Evolutionary conservation across 2,113 vertebrate genomes (phyloP).

Genomic region (Microtus ochrogaster): DNA sequence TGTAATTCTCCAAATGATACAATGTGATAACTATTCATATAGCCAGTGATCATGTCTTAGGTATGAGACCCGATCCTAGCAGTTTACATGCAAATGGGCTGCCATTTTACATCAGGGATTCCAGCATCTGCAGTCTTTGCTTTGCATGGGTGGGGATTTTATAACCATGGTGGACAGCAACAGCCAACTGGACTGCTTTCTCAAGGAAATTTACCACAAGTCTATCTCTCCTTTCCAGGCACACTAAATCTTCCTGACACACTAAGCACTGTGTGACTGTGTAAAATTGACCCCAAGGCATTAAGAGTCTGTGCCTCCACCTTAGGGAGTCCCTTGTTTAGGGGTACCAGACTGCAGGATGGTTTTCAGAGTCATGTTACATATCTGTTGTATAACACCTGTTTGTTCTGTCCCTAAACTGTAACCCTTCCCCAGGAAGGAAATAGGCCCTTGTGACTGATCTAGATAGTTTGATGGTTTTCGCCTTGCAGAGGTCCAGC

Average conservation of each 20-base stretch:
- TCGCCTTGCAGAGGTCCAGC: neutral
- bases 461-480: neutral
- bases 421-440: neutral
- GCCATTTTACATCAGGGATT: neutral
- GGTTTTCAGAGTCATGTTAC: neutral
- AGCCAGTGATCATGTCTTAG: neutral
- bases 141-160: neutral
- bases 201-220: neutral
- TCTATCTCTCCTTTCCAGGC: neutral
- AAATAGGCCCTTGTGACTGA: neutral
- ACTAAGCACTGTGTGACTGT: neutral
- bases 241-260: neutral
- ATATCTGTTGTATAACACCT: neutral
- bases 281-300: neutral
- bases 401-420: neutral
- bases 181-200: neutral
- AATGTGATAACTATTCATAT: neutral
- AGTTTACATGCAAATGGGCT: neutral
- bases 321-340: neutral
- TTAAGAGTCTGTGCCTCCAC: neutral
- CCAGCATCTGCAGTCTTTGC: neutral
- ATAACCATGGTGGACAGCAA: neutral
- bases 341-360: constrained; percentile 6
- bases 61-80: neutral
- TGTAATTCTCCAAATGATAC: neutral